phyloP scores from a whole-genome alignment of 2,113 vertebrate species.

The Zonotrichia leucophrys region DNA sequence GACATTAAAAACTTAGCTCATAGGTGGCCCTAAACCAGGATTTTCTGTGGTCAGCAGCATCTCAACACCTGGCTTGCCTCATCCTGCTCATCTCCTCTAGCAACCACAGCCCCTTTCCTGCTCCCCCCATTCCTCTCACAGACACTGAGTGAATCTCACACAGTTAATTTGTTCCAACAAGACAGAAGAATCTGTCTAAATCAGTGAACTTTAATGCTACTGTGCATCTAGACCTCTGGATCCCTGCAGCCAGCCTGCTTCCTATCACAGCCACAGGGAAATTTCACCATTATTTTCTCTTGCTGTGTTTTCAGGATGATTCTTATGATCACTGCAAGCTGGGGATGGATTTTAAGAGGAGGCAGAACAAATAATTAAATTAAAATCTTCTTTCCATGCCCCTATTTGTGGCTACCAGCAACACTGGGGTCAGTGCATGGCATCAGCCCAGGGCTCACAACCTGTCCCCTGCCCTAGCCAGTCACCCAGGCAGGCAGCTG shows the following conservation, averaged over 20 bases:
- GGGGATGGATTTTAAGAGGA: not conserved
- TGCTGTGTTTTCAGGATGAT: not conserved
- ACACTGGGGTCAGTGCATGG: not conserved
- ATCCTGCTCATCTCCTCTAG: conserved; percentile 37
- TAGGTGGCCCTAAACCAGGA: conserved; percentile 74
- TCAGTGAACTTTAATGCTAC: conserved; percentile 37
- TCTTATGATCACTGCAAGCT: not conserved
- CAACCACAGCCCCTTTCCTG: conserved; percentile 12
- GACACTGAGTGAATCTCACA: not conserved
- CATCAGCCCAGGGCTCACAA: not conserved
- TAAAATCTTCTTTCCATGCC: not conserved
- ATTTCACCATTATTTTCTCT: not conserved
- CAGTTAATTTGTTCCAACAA: conserved; percentile 41
- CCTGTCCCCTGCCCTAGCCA: not conserved
- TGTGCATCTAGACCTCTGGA: not conserved
- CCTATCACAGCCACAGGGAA: not conserved
- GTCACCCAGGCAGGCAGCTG: not conserved
- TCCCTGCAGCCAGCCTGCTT: not conserved
- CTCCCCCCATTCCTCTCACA: not conserved
- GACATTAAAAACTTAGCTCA: conserved; percentile 70
- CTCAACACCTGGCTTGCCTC: conserved; percentile 54
- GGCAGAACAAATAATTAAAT: not conserved
- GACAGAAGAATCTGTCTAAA: conserved; percentile 17
- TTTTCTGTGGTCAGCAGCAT: conserved; percentile 50
- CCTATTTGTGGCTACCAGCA: not conserved